Evolutionary conservation across 2,888 invertebrate genomes (phyloP).

Genomic region (Incurvaria masculella): DNA sequence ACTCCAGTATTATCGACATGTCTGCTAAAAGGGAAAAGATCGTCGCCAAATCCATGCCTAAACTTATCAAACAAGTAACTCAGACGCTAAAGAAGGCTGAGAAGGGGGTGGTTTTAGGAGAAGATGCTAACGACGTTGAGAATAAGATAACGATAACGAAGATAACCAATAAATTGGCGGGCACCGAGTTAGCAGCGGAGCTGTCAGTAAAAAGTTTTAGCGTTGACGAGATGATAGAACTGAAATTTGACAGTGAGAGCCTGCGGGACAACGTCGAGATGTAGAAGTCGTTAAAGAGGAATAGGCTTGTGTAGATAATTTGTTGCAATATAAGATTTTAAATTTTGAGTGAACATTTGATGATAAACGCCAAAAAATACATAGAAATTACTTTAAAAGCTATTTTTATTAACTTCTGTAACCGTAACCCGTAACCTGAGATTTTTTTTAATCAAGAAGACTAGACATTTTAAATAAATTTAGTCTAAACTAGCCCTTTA

Average conservation of each 20-base stretch:
- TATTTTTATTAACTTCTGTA: too few species aligned
- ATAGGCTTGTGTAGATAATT: too few species aligned
- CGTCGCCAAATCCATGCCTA: slow-evolving; percentile 39
- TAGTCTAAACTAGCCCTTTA: too few species aligned
- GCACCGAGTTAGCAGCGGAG: slow-evolving; percentile 35
- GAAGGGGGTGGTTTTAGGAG: slow-evolving; percentile 37
- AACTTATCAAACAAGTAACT: slow-evolving; percentile 27
- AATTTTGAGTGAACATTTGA: too few species aligned
- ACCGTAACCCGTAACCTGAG: too few species aligned
- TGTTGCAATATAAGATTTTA: too few species aligned
- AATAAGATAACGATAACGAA: slow-evolving; percentile 52
- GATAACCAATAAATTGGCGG: slow-evolving; percentile 46
- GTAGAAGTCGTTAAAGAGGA: slow-evolving; percentile 28
- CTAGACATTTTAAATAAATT: too few species aligned
- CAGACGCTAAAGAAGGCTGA: slow-evolving; percentile 34
- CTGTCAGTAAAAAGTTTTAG: slow-evolving; percentile 42
- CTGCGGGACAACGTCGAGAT: slow-evolving; percentile 27
- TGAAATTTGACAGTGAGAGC: slow-evolving; percentile 29
- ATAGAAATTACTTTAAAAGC: too few species aligned
- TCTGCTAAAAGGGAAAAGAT: slow-evolving; percentile 43
- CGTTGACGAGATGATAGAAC: slow-evolving; percentile 42
- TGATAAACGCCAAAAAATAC: too few species aligned
- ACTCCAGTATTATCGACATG: slow-evolving; percentile 43
- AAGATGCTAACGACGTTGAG: slow-evolving; percentile 45
- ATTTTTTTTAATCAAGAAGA: too few species aligned